Evolutionary conservation across 2,113 vertebrate genomes (phyloP).

Genomic region (Arothron firmamentum): DNA sequence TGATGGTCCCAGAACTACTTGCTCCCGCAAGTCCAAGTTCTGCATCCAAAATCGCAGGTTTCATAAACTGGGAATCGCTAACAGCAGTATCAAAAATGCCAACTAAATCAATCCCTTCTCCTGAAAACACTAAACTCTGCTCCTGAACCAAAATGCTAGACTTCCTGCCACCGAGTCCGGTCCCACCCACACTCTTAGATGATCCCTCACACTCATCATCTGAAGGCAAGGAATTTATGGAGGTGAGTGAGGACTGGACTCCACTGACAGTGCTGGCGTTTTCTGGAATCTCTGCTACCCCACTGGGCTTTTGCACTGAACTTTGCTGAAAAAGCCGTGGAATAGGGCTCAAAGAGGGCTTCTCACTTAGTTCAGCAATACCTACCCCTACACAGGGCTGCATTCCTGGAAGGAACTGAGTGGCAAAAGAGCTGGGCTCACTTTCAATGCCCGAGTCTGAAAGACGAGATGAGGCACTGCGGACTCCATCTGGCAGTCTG

Average conservation of each 20-base stretch:
- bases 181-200: conserved; percentile 75
- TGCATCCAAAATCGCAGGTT: conserved; percentile 28
- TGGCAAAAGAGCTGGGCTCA: conserved; percentile 90
- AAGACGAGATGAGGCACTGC: conserved; percentile 85
- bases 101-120: conserved; percentile 20
- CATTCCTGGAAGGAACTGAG: conserved; percentile 76
- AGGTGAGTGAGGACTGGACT: conserved; percentile 96
- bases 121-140: conserved; percentile 79
- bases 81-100: conserved; percentile 5
- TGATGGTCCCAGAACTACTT: conserved; percentile 22
- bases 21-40: conserved; percentile 44
- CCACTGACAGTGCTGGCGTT: conserved; percentile 88
- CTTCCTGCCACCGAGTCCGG: conserved; percentile 70
- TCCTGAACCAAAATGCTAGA: conserved; percentile 79
- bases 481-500: conserved; percentile 77
- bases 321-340: conserved; percentile 77
- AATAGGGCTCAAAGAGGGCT: conserved; percentile 70
- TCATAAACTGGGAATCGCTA: conserved; percentile 30
- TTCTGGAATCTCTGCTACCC: conserved; percentile 78
- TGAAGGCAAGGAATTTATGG: conserved; percentile 94
- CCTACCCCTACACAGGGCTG: conserved; percentile 65
- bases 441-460: conserved; percentile 97
- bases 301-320: conserved; percentile 72
- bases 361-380: conserved; percentile 70
- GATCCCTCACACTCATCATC: conserved; percentile 89